These are phyloP conservation scores for Taxidea taxus DNA, from an alignment of 2,113 vertebrate species.

Conservation along the genomic window DNA sequence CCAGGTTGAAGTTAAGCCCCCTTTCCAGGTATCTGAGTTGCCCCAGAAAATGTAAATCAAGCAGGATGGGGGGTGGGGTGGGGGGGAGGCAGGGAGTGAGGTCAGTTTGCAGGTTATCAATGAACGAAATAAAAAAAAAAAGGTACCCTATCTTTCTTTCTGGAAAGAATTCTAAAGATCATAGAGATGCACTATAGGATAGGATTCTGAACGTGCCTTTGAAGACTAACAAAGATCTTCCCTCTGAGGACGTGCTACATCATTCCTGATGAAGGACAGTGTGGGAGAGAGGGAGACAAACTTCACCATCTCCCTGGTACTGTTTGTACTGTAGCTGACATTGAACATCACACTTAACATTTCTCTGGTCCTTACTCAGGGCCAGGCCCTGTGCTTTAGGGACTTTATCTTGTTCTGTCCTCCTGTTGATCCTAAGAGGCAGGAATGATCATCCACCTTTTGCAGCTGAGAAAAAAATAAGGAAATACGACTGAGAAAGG, in stretches of 20 bases:
- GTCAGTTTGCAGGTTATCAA: background rate
- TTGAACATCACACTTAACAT: background rate
- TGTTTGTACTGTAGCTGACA: background rate
- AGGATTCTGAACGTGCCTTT: background rate
- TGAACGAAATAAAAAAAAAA: background rate
- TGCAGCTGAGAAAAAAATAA: background rate
- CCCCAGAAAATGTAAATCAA: background rate
- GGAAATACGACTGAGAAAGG: background rate
- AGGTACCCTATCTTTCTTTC: background rate
- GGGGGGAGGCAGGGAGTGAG: background rate
- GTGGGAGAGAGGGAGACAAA: background rate
- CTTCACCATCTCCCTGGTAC: background rate
- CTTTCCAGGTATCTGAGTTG: background rate
- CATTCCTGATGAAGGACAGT: background rate
- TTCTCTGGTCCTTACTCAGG: background rate
- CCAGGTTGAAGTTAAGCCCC: background rate
- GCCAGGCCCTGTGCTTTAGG: background rate
- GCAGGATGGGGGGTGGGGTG: background rate
- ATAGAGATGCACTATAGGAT: background rate
- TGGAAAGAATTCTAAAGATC: slow-evolving; percentile 14
- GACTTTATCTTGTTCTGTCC: background rate
- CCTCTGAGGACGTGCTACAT: background rate
- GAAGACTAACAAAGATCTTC: background rate
- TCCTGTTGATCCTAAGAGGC: background rate
- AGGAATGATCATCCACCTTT: background rate